Evolutionary conservation across 2,888 invertebrate genomes (phyloP), one percentile per base, ranked within the genome.

Genomic region (Melanostoma scalare): DNA sequence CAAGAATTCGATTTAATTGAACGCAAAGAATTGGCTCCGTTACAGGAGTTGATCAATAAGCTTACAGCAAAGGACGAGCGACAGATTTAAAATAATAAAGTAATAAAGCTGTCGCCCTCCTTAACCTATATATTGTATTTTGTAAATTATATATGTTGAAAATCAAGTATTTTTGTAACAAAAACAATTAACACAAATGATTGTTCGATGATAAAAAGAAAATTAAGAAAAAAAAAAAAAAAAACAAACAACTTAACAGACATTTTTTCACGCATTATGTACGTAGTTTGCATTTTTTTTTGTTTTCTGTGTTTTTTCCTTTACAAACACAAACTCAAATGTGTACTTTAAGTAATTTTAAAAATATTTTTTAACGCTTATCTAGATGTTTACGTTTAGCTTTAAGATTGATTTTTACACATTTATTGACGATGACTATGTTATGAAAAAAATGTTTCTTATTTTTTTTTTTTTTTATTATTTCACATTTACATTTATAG

Each of bases 1-100:
- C 94, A 99, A 95, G 99, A 99, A 92, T 99, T 99, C 92, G 96
- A 95, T 92, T 93, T 99, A 89, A 99, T 99, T 90, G 99, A 99
- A 91, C 94, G 97, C 88, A 94, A 98, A 89, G 99, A 99, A 92
- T 92, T 99, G 92, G 98, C 98, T 86, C 99, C 99, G 68, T 93
- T 99, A 86, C 98, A 99, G 92, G 99, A 99, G 92, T 94, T 99
- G 87, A 99, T 99, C 92, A 98, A 99, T 91, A 97, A 97, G 92
- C 93, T 98, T 88, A 97, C 97, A 58, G 96, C 96, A 87, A 97
- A 96, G 92, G 97, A 97, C 89, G 94, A 95, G 88, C 95, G 96
- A 94, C 96, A 95, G 94, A 93, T 88, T 88, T 91, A 90, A 86
- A 71, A 44, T 10, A 36, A 9, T 40, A 36, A 36, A 44, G 5